Evolutionary conservation across 64 coral and sea anemone species (phyloP), one percentile per base, ranked within the genome.

Genomic region (Montipora cactus): DNA sequence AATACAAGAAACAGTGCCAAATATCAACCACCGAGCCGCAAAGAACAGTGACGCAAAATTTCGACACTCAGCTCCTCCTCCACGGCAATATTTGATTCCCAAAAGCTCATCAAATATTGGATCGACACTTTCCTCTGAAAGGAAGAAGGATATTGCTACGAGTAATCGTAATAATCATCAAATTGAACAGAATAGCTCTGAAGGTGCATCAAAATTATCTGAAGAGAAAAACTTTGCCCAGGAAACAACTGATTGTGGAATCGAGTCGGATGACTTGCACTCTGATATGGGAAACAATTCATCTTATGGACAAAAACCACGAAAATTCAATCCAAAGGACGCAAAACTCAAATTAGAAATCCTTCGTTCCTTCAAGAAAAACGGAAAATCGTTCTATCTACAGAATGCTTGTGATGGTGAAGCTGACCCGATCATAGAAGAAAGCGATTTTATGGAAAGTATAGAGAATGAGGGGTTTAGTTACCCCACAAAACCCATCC

Each of bases 61-160:
- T 16, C 47, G 82, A 86, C 82, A 48, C 7, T 72, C 82, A 5
- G 82, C 82, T 86, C 82, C 82, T 71, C 82, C 82, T 71, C 49
- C 46, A 16, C n/a, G 19, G 45, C 67, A 19, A 86, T 71, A 69
- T 86, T 86, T 44, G 67, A 23, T 44, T 50, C 16, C 68, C 47
- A 23, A 86, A 86, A 22, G 21, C 64, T 70, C 82, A 51, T 86
- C 66, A 71, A 86, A 86, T 86, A 86, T 86, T 86, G 82, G 66
- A 72, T 86, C 82, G 62, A 19, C 82, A 86, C 49, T 86, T 72
- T 86, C 67, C 8, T n/a, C 9, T 53, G 82, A 86, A 86, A 70
- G 19, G 66, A 86, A 86, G 7, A 70, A 16, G 45, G 82, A 86
- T 86, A 86, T 86, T 86, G 82, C 46, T 49, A 8, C 23, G 25